A percentile compares a stretch with the other conserved stretches of the same genome.
Conservation (phyloP, 2,888 invertebrate genomes). For the Aspidiotus rigidus region DNA sequence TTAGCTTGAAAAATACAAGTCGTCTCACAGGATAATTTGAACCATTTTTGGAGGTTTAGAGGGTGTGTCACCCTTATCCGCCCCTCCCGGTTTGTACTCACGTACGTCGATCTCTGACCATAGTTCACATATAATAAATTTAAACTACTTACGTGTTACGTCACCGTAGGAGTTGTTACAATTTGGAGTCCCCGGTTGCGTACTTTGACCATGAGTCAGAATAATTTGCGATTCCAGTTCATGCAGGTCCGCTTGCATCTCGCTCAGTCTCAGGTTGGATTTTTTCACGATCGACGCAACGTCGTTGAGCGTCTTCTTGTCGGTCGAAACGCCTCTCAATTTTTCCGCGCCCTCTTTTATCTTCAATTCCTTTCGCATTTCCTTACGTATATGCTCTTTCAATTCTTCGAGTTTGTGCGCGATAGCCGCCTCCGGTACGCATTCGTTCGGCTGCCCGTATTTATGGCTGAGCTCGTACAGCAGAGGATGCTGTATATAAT, state of each 20-base stretch:
- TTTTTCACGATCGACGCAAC: constrained; percentile 86
- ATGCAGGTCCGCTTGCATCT: constrained; percentile 85
- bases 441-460: constrained; percentile 71
- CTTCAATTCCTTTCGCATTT: constrained; percentile 76
- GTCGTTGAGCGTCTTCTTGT: constrained; percentile 75
- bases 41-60: too few relatives aligned
- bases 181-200: constrained; percentile 26
- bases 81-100: too few relatives aligned
- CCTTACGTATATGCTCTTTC: constrained; percentile 84
- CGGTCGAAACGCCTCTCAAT: constrained; percentile 83
- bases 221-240: constrained; percentile 88
- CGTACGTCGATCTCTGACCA: too few relatives aligned
- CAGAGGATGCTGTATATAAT: constrained; percentile 80
- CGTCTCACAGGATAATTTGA: too few relatives aligned
- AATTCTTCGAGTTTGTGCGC: constrained; percentile 85
- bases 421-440: constrained; percentile 58
- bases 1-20: too few relatives aligned
- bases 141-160: constrained; percentile 21
- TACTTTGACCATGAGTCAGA: constrained; percentile 67
- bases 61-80: too few relatives aligned
- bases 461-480: constrained; percentile 83
- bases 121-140: too few relatives aligned
- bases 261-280: constrained; percentile 81
- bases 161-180: constrained; percentile 24
- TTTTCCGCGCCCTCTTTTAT: constrained; percentile 97